Percentiles rank a stretch among this genome's conserved stretches.
These are phyloP conservation scores for Anser brachyrhynchus DNA, from an alignment of 2,113 vertebrate species.

Conservation along the genomic window DNA sequence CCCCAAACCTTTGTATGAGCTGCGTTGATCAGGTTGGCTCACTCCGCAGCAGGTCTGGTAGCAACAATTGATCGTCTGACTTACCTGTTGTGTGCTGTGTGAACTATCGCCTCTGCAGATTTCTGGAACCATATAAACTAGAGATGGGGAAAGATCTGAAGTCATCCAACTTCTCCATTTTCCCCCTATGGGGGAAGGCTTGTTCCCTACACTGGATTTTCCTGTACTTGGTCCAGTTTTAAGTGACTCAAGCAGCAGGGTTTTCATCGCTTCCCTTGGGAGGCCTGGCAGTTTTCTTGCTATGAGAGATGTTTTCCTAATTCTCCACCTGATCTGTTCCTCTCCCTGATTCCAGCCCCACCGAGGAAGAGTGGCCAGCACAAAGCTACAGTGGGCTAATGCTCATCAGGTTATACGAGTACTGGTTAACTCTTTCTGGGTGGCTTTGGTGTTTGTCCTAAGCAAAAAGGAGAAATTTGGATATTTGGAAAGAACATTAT, in stretches of 20 bases:
- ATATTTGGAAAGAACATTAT: too few species aligned
- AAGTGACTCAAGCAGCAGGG: slow-evolving; percentile 22
- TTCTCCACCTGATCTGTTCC: not conserved
- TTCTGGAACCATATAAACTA: not conserved
- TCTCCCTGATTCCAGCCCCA: not conserved
- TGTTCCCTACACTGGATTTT: slow-evolving; percentile 41
- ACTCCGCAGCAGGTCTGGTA: not conserved
- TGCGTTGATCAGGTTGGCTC: not conserved
- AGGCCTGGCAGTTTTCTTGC: not conserved
- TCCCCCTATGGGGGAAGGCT: not conserved
- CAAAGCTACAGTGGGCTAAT: not conserved
- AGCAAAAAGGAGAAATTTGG: not conserved
- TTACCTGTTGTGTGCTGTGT: not conserved
- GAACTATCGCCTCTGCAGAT: not conserved
- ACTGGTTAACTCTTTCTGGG: not conserved
- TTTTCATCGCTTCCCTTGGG: not conserved
- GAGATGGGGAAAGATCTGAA: slow-evolving; percentile 19
- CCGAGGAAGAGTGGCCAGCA: not conserved
- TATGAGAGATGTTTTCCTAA: slow-evolving; percentile 48
- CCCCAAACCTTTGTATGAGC: not conserved
- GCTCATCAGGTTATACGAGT: accelerated
- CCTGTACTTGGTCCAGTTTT: slow-evolving; percentile 33
- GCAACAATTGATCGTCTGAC: accelerated
- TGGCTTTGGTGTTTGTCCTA: not conserved
- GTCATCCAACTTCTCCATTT: not conserved